These are phyloP conservation scores for Ascidia mentula DNA, from an alignment of 23 tunicate genomes.

Conservation along the genomic window DNA sequence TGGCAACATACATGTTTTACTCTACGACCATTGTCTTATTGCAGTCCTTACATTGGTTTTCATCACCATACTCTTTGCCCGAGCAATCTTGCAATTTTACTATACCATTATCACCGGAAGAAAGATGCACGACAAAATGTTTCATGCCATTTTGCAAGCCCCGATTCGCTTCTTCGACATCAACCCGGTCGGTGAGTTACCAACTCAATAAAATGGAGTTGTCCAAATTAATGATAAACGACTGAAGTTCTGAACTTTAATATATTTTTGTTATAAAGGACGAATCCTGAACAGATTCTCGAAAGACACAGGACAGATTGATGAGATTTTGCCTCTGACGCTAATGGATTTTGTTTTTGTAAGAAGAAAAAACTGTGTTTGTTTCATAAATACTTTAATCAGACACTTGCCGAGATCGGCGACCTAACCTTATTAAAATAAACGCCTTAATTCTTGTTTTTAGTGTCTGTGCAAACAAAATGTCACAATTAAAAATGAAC, in stretches of 20 bases:
- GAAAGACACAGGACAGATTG: constrained; percentile 85
- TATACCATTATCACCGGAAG: constrained; percentile 46
- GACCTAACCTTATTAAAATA: too few species aligned
- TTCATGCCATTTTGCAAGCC: constrained; percentile 47
- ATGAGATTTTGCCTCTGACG: constrained; percentile 57
- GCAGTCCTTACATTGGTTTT: background rate
- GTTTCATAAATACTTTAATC: too few species aligned
- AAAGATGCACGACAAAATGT: constrained; percentile 75
- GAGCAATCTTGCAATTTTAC: constrained; percentile 38
- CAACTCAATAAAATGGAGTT: too few species aligned
- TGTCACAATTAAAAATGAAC: too few species aligned
- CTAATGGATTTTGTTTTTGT: constrained; percentile 64
- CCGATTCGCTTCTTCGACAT: constrained; percentile 80
- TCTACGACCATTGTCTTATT: too few species aligned
- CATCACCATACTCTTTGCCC: constrained; percentile 10
- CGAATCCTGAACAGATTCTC: constrained; percentile 86
- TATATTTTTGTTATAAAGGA: constrained; percentile 36
- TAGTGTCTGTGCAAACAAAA: too few species aligned
- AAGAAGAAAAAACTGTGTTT: too few species aligned
- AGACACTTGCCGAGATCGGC: too few species aligned
- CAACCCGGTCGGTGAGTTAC: constrained; percentile 81
- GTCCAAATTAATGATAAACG: too few species aligned
- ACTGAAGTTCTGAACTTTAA: too few species aligned
- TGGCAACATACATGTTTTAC: too few species aligned
- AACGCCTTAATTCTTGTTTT: too few species aligned